These are phyloP conservation scores for Chitala chitala DNA, from an alignment of 2,113 vertebrate genomes.

Conservation along the genomic window DNA sequence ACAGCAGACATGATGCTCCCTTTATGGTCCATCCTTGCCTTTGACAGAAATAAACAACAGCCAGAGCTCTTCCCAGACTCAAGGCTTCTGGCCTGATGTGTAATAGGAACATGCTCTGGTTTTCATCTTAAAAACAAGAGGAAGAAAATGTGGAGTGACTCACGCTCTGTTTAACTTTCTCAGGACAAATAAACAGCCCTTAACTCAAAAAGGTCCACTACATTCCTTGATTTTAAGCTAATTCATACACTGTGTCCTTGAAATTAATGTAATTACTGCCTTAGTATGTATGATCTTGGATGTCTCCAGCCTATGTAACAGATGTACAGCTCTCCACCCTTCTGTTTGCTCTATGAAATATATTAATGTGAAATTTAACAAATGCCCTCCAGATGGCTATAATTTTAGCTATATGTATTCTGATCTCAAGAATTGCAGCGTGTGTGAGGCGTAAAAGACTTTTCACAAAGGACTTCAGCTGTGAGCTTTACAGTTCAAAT, in stretches of 20 bases:
- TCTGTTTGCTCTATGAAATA: no score
- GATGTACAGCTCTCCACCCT: no score
- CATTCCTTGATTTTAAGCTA: neutral
- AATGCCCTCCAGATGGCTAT: no score
- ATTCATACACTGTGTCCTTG: neutral
- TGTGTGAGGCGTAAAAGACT: no score
- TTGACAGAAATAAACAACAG: constrained; percentile 4
- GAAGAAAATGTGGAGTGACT: neutral
- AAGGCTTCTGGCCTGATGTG: neutral
- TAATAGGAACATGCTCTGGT: neutral
- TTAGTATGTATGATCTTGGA: no score
- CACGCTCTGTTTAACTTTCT: neutral
- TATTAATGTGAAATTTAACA: no score
- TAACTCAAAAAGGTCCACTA: neutral
- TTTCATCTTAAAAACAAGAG: constrained; percentile 12
- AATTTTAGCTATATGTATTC: no score
- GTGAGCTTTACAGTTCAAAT: no score
- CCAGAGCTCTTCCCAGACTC: neutral
- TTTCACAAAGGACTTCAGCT: no score
- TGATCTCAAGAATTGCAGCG: no score
- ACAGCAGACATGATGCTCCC: neutral
- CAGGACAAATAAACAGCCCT: neutral
- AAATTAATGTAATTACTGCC: no score
- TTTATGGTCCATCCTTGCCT: neutral
- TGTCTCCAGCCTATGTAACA: no score